Evolutionary conservation across 2,888 invertebrate species (phyloP), one percentile per base, ranked within the genome.

Genomic region (Hemicrepidius hirtus): DNA sequence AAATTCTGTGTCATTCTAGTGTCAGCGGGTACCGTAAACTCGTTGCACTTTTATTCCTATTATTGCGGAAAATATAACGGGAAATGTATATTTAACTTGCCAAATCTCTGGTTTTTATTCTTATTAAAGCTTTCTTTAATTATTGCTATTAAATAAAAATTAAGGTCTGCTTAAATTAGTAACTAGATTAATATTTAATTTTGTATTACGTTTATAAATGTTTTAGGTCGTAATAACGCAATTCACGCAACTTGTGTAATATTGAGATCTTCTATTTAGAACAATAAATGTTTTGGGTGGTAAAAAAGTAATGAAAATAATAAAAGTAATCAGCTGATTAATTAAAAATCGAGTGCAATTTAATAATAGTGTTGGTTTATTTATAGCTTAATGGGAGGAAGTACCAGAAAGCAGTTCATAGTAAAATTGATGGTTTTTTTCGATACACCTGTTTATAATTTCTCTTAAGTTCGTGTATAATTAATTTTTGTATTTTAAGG

Each of bases 301-400:
- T 4, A 12, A 28, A 53, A 32, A 53, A 32, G 53, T 21, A 53
- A 24, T n/a, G n/a, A n/a, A n/a, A n/a, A n/a, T n/a, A n/a, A n/a
- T n/a, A n/a, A n/a, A n/a, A n/a, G n/a, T n/a, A n/a, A n/a, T n/a
- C 53, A 53, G 24, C 53, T 53, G 53, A 53, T 53, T 53, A 7
- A 53, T 13, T 28, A 12, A 7, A 28, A 53, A 28, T 13, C 13
- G 1, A 28, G 21, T 7, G 53, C 53, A 53, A 46, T 24, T 53
- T 53, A 24, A 24, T 21, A 50, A 50, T 10, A 50, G 50, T 50
- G 50, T 50, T 50, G 20, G 46, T 46, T 46, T 46, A 50, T 50
- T 50, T 50, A 50, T 50, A 50, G 50, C 12, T 24, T 53, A 53
- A 53, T 28, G 53, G 28, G 13, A 53, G 53, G 28, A 53, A 53